Percentiles rank a stretch among this genome's conserved stretches.
phyloP scores from a whole-genome alignment of 2,797 vertebrate species.

The Tympanoctomys barrerae region DNA sequence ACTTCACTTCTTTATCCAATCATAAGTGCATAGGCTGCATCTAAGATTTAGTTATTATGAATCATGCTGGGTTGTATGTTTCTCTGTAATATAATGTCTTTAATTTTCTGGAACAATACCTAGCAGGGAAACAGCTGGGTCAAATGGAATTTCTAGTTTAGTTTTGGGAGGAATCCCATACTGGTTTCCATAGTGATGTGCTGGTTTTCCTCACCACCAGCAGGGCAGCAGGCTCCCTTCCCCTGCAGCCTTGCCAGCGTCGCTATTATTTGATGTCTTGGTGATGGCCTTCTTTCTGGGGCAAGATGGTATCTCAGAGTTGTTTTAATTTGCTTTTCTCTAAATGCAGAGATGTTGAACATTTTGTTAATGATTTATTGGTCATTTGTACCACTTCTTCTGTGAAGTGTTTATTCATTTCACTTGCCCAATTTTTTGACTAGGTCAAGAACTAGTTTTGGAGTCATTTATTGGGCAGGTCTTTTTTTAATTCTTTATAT shows the following conservation, averaged over 20 bases:
- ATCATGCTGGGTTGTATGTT: neutral
- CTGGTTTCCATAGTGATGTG: neutral
- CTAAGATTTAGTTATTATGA: neutral
- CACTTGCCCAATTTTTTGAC: neutral
- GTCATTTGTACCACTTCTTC: neutral
- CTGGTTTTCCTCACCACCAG: neutral
- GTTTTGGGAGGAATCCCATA: neutral
- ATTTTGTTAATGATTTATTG: neutral
- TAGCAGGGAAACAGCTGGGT: neutral
- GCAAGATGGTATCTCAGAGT: neutral
- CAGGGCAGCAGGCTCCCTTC: neutral
- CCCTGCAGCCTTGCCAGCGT: neutral
- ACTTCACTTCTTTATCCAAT: neutral
- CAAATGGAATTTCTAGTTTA: neutral
- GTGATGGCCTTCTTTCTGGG: neutral
- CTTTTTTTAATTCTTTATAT: neutral
- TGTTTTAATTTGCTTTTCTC: neutral
- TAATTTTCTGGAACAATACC: neutral
- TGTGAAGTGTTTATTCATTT: neutral
- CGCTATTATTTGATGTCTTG: neutral
- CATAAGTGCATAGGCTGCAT: neutral
- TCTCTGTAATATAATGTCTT: neutral
- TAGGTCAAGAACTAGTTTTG: neutral
- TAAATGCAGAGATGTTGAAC: neutral
- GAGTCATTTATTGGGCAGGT: neutral